These are phyloP conservation scores for Rhabdomys pumilio DNA, from an alignment of 2,797 vertebrate species.

Conservation along the genomic window DNA sequence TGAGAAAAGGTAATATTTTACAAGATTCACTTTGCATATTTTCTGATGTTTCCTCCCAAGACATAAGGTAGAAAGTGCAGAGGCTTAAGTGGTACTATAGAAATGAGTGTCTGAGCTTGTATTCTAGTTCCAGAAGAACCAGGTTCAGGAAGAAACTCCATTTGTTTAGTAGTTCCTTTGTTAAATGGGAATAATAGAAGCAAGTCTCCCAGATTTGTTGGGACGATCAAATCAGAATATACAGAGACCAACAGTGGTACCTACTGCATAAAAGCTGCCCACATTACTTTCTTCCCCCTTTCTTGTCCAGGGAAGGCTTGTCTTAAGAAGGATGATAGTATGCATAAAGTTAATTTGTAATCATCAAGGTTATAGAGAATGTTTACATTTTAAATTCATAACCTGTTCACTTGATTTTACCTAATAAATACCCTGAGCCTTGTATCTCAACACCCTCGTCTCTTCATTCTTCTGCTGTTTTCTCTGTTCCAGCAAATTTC, in stretches of 20 bases:
- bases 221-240: not conserved
- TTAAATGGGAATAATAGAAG: not conserved
- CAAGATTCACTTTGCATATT: constrained; percentile 1
- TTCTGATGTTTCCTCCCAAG: not conserved
- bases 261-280: not conserved
- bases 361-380: not conserved
- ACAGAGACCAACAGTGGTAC: not conserved
- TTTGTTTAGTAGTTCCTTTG: not conserved
- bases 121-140: constrained; percentile 22
- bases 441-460: not conserved
- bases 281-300: not conserved
- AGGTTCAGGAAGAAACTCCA: not conserved
- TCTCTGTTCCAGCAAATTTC: not conserved
- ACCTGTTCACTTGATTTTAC: not conserved
- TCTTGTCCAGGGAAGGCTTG: not conserved
- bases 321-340: not conserved
- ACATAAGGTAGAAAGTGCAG: not conserved
- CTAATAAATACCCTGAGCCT: not conserved
- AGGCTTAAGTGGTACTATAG: not conserved
- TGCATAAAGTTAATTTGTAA: not conserved
- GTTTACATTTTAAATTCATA: not conserved
- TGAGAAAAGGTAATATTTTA: not conserved
- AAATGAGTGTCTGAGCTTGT: constrained; percentile 2
- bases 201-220: not conserved
- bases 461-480: not conserved